These are phyloP conservation scores for Phocides pigmalion DNA, from an alignment of 1,140 invertebrate genomes.

Conservation along the genomic window DNA sequence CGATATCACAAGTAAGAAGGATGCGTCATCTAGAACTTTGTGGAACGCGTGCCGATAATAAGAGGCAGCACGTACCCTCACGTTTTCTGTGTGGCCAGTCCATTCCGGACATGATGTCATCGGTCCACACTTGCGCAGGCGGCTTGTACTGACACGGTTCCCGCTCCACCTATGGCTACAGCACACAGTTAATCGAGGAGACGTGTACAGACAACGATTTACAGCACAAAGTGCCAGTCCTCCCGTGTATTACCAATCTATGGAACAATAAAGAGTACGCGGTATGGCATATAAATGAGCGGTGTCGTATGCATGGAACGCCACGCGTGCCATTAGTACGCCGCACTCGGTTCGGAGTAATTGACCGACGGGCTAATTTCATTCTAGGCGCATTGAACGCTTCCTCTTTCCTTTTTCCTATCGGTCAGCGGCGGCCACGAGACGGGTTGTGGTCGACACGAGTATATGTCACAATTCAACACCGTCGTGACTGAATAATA, in stretches of 20 bases:
- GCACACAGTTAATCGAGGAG: slow-evolving; percentile 71
- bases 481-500: slow-evolving; percentile 26
- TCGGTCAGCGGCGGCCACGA: slow-evolving; percentile 72
- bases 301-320: slow-evolving; percentile 68
- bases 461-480: slow-evolving; percentile 33
- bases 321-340: slow-evolving; percentile 75
- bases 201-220: slow-evolving; percentile 80
- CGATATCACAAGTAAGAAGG: slow-evolving; percentile 12
- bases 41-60: slow-evolving; percentile 46
- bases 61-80: slow-evolving; percentile 53
- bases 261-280: slow-evolving; percentile 79
- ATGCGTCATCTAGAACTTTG: slow-evolving; percentile 56
- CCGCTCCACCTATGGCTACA: slow-evolving; percentile 51
- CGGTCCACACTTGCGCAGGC: slow-evolving; percentile 56
- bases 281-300: slow-evolving; percentile 71
- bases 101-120: slow-evolving; percentile 77
- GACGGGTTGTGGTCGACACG: slow-evolving; percentile 43
- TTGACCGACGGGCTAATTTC: slow-evolving; percentile 79
- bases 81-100: slow-evolving; percentile 70
- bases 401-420: slow-evolving; percentile 83
- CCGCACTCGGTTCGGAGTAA: slow-evolving; percentile 70
- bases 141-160: slow-evolving; percentile 65
- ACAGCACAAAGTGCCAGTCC: slow-evolving; percentile 79
- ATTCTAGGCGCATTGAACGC: slow-evolving; percentile 77
- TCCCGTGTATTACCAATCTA: slow-evolving; percentile 81